Base-by-base conservation (phyloP, 1,140 invertebrate genomes). In the Mya arenaria region DNA sequence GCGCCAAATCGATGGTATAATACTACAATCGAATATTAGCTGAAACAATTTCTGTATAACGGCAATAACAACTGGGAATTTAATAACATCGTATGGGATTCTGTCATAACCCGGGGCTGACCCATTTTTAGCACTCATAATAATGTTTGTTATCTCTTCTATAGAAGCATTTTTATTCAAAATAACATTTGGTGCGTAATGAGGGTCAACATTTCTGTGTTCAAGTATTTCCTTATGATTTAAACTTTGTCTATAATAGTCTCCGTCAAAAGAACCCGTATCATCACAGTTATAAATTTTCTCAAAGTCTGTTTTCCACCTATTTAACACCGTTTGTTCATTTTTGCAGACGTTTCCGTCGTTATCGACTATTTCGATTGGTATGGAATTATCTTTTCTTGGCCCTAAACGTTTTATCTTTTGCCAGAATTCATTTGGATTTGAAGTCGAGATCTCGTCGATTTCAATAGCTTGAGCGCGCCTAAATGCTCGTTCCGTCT, bases 341-440 rank as follows among this genome's bases (percentile, higher is more conserved):
- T 34, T 32, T 48, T 13, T 48, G 1, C 23, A 32, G 17, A 73
- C 63, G 58, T 41, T 58, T 17, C 74, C 69, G n/a, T 65, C n/a
- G 4, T 66, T 34, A n/a, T 41, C n/a, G 15, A 56, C 19, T 17
- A 58, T 60, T 39, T 65, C 52, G 4, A 65, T 3, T 5, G 62
- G 23, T 8, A 58, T 32, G 3, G 10, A 28, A 28, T 25, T 25
- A n/a, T 55, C 23, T 44, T 62, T 73, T 30, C 52, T 73, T 15
- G 79, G 77, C 4, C 77, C 77, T 15, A 80, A n/a, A 4, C 39
- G 17, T 56, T 71, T 80, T 6, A 80, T 58, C 52, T 71, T 36
- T 30, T 39, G 34, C 77, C 77, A 80, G 41, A 80, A 80, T 36
- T 68, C 65, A 19, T 72, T 82, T 28, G 79, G 79, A 39, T 82